Evolutionary conservation across 2,888 invertebrate species (phyloP).

Genomic region (Pyrgus malvae): DNA sequence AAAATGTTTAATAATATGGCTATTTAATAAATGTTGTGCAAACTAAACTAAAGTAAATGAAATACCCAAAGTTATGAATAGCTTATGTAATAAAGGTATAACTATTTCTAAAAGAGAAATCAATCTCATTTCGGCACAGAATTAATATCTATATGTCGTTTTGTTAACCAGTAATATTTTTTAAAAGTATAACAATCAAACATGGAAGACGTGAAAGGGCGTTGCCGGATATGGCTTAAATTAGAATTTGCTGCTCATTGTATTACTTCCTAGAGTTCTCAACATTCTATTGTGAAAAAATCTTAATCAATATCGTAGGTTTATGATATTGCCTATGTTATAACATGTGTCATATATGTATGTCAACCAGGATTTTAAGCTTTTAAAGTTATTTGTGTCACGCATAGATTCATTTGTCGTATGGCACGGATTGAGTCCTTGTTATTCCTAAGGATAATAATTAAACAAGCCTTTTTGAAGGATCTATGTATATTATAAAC

Average conservation of each 20-base stretch:
- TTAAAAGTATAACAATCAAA: conserved; percentile 1
- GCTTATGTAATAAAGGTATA: background rate
- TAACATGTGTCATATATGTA: no score
- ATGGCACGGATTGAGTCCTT: no score
- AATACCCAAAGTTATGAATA: background rate
- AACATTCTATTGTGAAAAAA: background rate
- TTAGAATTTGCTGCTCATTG: background rate
- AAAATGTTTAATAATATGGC: no score
- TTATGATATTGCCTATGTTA: no score
- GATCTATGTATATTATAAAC: no score
- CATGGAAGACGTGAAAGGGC: background rate
- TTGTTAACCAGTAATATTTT: background rate
- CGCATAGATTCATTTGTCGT: no score
- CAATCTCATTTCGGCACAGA: background rate
- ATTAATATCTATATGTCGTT: conserved; percentile 4
- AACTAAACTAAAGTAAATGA: background rate
- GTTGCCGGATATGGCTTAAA: background rate
- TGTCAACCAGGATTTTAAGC: no score
- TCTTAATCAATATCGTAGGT: no score
- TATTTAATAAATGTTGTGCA: background rate
- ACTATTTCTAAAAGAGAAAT: conserved; percentile 5
- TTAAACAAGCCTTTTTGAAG: no score
- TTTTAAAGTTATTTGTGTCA: no score
- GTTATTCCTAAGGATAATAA: no score
- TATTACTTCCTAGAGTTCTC: background rate